Evolutionary conservation across 1,140 invertebrate species (phyloP), one percentile per base, ranked within the genome.

Genomic region (Drosophila nikananu): DNA sequence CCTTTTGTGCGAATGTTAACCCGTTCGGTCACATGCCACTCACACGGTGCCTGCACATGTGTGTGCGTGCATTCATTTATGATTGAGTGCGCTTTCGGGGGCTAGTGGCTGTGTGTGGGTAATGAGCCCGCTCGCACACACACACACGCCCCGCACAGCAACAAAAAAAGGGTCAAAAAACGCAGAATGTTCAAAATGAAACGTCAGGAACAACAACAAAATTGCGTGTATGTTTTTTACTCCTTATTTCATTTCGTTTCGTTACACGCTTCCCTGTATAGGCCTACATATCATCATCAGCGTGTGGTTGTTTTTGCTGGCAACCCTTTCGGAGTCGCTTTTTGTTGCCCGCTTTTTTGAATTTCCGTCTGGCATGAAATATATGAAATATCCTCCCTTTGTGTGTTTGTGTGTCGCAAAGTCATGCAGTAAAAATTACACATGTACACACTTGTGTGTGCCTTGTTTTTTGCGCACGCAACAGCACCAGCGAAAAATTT

Each of bases 1-100:
- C 84, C 84, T 90, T 89, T 90, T 81, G 84, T 89, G 73, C 66
- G 62, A 89, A 89, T 87, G 84, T 81, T 78, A 77, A 78, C 76
- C 81, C 77, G 61, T 83, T 80, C 68, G 81, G 77, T 84, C 84
- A 87, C 74, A 87, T 89, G 80, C 84, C 78, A 87, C 73, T 75
- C 65, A 60, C 72, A 62, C 15, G 48, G 65, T 52, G 27, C 51
- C 37, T 83, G 59, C 54, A 58, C 55, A 55, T 76, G 77, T 84
- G 64, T 83, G 66, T 78, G 59, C 73, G 80, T 60, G 60, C 59
- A 65, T 72, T 71, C 65, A 77, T 83, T 90, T 90, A 84, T 89
- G 84, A 89, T 90, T 89, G 86, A 90, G 81, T 89, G 81, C 81
- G 67, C 74, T 65, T 78, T 71, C 9, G 39, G 35, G 57, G 75